Evolutionary conservation across 2,888 invertebrate species (phyloP).

Genomic region (Orthosia incerta): DNA sequence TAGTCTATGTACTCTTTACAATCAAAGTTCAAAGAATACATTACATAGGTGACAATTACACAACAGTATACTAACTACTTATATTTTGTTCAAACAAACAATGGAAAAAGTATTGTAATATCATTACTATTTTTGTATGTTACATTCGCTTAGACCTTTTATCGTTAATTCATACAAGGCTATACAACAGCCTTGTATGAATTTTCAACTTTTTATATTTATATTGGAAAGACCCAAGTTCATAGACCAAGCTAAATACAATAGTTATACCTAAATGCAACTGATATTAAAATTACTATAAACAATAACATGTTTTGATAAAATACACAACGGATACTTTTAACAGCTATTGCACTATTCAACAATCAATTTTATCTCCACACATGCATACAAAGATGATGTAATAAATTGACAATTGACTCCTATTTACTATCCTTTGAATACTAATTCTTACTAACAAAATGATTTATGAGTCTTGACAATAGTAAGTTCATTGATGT

Average conservation of each 20-base stretch:
- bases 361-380: slow-evolving; percentile 28
- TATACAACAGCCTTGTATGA: background rate
- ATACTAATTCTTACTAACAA: slow-evolving; percentile 24
- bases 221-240: background rate
- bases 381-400: slow-evolving; percentile 35
- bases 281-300: slow-evolving; percentile 17
- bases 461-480: slow-evolving; percentile 12
- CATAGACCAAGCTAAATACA: background rate
- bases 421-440: slow-evolving; percentile 17
- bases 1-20: slow-evolving; percentile 34
- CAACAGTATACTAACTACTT: slow-evolving; percentile 1
- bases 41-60: slow-evolving; percentile 35
- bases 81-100: background rate
- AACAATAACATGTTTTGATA: slow-evolving; percentile 52
- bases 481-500: slow-evolving; percentile 30
- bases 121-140: too few relatives aligned
- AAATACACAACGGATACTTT: slow-evolving; percentile 25
- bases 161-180: too few relatives aligned
- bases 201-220: background rate
- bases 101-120: background rate
- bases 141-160: background rate
- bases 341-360: slow-evolving; percentile 30
- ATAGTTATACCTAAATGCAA: slow-evolving; percentile 11
- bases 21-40: slow-evolving; percentile 47
- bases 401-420: slow-evolving; percentile 35